Percentiles rank a stretch among this genome's conserved stretches.
Conservation (phyloP, 2,113 vertebrate species). For the Eurypyga helias region DNA sequence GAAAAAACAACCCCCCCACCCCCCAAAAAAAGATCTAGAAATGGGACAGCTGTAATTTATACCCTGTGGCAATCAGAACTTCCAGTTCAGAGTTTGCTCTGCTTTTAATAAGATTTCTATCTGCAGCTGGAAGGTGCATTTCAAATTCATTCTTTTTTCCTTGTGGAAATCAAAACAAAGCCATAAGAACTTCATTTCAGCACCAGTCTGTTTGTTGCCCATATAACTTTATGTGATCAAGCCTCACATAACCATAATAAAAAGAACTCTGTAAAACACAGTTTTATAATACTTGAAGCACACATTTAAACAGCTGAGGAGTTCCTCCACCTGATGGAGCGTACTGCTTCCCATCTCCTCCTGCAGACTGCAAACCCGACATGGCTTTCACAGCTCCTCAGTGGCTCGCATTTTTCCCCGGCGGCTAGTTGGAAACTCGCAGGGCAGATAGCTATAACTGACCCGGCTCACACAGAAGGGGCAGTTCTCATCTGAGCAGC, state of each 20-base stretch:
- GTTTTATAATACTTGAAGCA: constrained; percentile 40
- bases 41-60: background rate
- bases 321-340: background rate
- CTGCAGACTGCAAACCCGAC: background rate
- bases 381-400: background rate
- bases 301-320: background rate
- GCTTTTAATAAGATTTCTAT: constrained; percentile 27
- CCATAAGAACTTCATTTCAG: constrained; percentile 44
- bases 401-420: background rate
- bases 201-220: constrained; percentile 25
- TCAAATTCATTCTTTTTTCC: constrained; percentile 35
- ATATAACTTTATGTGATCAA: constrained; percentile 27
- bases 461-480: background rate
- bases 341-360: background rate
- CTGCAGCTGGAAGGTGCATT: constrained; percentile 35
- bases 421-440: background rate
- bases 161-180: constrained; percentile 41
- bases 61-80: background rate
- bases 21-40: background rate
- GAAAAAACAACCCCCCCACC: background rate
- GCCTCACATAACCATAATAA: constrained; percentile 34
- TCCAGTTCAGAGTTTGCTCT: background rate
- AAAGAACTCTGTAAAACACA: constrained; percentile 37
- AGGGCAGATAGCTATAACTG: background rate
- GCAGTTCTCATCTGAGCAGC: background rate